Evolutionary conservation across 2,797 vertebrate genomes (phyloP).

Genomic region (Diplodus sargus): DNA sequence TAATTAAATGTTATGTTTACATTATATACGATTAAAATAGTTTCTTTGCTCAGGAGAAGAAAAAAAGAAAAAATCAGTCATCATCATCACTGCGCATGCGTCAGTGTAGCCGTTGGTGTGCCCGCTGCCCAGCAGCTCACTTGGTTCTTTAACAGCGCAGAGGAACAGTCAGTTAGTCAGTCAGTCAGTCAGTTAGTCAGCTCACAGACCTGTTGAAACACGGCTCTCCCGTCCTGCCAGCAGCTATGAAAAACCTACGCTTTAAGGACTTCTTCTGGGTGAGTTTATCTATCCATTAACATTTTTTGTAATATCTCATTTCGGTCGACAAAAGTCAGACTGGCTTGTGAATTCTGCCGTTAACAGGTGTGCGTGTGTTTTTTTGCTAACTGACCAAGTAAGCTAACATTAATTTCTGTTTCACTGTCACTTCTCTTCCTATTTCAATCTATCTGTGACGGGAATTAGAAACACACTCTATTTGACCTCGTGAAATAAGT

Average conservation of each 20-base stretch:
- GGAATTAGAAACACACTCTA: not conserved
- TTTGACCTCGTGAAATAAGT: not conserved
- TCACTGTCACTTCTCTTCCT: not conserved
- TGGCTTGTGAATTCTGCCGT: not conserved
- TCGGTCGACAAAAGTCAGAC: not conserved
- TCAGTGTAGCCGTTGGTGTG: fast-evolving
- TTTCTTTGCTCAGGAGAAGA: not conserved
- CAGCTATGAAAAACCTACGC: constrained; percentile 82
- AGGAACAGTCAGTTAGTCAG: fast-evolving
- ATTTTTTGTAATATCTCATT: not conserved
- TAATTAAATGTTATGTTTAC: not conserved
- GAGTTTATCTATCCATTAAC: constrained; percentile 45
- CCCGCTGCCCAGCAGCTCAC: not conserved
- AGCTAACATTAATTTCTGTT: not conserved
- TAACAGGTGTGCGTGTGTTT: not conserved
- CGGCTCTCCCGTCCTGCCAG: not conserved
- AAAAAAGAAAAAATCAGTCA: not conserved
- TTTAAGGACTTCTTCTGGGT: constrained; percentile 90
- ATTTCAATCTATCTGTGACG: not conserved
- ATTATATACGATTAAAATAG: too few relatives aligned
- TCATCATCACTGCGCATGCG: constrained; percentile 18
- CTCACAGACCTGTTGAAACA: not conserved
- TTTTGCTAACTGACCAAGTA: not conserved
- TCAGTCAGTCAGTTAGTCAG: too few relatives aligned
- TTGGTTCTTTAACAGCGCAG: not conserved